Evolutionary conservation across 2,797 vertebrate genomes (phyloP), one percentile per base, ranked within the genome.

Genomic region (Echiichthys vipera): DNA sequence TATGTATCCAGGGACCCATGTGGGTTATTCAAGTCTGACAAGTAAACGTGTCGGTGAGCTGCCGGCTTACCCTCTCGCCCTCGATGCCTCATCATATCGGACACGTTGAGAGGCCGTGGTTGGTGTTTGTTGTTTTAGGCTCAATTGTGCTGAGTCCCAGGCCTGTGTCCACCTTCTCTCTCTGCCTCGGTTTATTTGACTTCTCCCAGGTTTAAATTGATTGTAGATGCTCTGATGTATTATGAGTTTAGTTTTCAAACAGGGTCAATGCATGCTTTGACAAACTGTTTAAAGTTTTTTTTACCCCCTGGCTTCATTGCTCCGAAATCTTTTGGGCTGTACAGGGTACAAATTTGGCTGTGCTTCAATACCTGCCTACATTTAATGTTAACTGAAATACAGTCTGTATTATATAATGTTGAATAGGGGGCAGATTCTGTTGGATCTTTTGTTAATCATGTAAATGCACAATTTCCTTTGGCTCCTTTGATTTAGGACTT

Each of bases 71-170:
- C 30, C 15, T 22, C 40, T 51, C 25, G 4, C 55, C 36, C 51
- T 45, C 5, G 7, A 55, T 10, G n/a, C 63, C 75, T 54, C 17
- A 14, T 84, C 76, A 67, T 25, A 51, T 78, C 29, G 11, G 53
- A 67, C 71, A 49, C 8, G n/a, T 45, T 24, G 63, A 77, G 71
- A 73, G 65, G 74, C 84, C 77, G 42, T 17, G 18, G 57, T 43
- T 58, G 3, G 7, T 80, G 83, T 91, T 92, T 92, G 89, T 82
- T 92, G 68, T 85, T 81, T 78, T 74, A 85, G 66, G 77, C 79
- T 70, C 3, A 7, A 58, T 58, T 85, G 78, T 72, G 77, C 81
- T 29, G 78, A 85, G 73, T 73, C 67, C 62, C 18, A 27, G 62
- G 32, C 66, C 80, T 36, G 65, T 29, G 56, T 77, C 63, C 43